These are phyloP conservation scores for Dunckerocampus dactyliophorus DNA, from an alignment of 2,113 vertebrate species.

Conservation along the genomic window DNA sequence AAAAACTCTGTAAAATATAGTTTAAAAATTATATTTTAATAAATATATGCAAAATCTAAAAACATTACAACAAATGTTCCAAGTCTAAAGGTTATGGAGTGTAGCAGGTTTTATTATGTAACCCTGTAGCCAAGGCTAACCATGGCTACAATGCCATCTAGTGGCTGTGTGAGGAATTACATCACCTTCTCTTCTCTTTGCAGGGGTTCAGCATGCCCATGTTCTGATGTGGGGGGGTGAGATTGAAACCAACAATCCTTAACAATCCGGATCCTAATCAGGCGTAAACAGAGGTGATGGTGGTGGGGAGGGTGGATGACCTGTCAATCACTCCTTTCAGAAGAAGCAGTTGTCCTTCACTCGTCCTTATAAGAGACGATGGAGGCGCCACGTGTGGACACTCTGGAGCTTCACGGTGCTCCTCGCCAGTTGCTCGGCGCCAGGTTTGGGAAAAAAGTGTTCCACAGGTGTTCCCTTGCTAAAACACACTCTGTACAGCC, in stretches of 20 bases:
- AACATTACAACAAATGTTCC: no score
- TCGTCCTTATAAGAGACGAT: conserved; percentile 32
- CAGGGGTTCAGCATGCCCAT: conserved; percentile 99
- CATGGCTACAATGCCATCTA: neutral
- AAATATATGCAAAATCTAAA: no score
- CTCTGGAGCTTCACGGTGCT: conserved; percentile 17
- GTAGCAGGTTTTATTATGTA: neutral
- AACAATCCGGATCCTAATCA: conserved; percentile 64
- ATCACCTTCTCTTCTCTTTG: conserved; percentile 21
- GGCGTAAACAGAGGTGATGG: conserved; percentile 26
- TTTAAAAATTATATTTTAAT: no score
- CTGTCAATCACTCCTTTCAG: conserved; percentile 83
- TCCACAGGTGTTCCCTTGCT: neutral
- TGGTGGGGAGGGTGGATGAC: conserved; percentile 53
- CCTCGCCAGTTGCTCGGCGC: conserved; percentile 9
- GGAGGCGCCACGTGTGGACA: neutral
- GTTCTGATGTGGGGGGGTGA: conserved; percentile 85
- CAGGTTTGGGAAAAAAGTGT: neutral
- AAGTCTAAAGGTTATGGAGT: no score
- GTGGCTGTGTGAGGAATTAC: neutral
- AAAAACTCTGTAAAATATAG: neutral
- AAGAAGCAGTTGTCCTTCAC: conserved; percentile 48
- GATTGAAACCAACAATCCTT: conserved; percentile 63
- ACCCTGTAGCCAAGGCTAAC: neutral
- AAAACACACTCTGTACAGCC: neutral